Percentiles rank a stretch among this genome's conserved stretches.
Evolutionary conservation across 2,797 vertebrate genomes (phyloP).

Genomic region (Pangasius larnaudii): DNA sequence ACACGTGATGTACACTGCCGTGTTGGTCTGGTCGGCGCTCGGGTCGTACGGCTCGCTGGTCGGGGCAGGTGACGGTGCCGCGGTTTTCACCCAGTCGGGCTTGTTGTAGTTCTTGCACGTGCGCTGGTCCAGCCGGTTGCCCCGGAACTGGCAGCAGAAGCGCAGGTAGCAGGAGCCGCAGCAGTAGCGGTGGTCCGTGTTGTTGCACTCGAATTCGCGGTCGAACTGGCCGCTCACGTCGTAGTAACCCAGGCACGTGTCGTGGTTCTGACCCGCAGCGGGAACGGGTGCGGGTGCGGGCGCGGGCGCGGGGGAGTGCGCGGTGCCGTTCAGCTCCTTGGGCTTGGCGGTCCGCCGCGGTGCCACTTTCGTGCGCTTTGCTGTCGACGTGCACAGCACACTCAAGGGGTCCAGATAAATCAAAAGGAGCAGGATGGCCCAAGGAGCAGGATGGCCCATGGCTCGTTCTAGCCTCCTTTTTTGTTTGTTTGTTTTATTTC

Average conservation of each 20-base stretch:
- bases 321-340: constrained; percentile 69
- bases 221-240: constrained; percentile 98
- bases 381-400: constrained; percentile 72
- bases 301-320: constrained; percentile 63
- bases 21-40: constrained; percentile 94
- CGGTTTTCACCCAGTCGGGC: constrained; percentile 87
- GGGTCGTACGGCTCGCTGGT: constrained; percentile 89
- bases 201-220: constrained; percentile 96
- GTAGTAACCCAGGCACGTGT: constrained; percentile 94
- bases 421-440: constrained; percentile 74
- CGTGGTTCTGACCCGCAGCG: constrained; percentile 74
- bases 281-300: constrained; percentile 52
- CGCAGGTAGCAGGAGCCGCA: constrained; percentile 96
- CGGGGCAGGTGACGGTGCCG: constrained; percentile 73
- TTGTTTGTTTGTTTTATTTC: neutral
- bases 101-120: constrained; percentile 89
- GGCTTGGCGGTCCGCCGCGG: constrained; percentile 67
- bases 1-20: constrained; percentile 96
- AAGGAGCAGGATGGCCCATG: constrained; percentile 40
- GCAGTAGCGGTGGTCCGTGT: constrained; percentile 96
- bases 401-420: constrained; percentile 80
- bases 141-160: constrained; percentile 97
- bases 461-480: constrained; percentile 14
- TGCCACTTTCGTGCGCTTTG: constrained; percentile 71
- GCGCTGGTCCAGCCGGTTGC: constrained; percentile 90